phyloP scores from a whole-genome alignment of 2,797 vertebrate species.

The Cossypha niveicapilla region DNA sequence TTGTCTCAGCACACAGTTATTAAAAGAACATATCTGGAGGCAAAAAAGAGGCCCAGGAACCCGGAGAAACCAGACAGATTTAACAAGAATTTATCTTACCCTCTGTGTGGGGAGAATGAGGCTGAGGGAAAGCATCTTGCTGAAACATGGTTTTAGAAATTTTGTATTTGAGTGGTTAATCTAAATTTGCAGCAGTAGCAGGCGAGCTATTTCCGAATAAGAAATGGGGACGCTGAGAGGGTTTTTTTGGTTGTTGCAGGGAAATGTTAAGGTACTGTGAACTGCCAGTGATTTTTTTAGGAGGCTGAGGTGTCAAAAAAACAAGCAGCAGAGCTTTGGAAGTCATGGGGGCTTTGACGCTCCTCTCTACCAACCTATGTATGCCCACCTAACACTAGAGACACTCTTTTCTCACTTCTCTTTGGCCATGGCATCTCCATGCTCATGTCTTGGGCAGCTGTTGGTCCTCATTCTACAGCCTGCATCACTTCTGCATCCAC shows the following conservation, averaged over 20 bases:
- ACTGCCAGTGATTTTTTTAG: neutral
- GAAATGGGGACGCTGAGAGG: neutral
- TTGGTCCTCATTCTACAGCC: neutral
- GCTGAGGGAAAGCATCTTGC: neutral
- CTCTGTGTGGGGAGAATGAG: neutral
- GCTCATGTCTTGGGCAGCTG: neutral
- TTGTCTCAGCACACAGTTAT: neutral
- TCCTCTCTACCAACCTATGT: neutral
- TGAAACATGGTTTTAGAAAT: neutral
- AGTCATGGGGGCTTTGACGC: neutral
- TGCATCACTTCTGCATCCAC: neutral
- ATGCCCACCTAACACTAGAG: neutral
- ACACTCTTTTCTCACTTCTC: neutral
- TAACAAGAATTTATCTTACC: neutral
- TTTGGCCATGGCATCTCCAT: neutral
- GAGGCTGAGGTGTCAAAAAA: neutral
- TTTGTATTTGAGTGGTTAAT: neutral
- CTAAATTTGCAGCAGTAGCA: neutral
- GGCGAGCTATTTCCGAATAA: neutral
- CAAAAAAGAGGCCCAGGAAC: constrained; percentile 7
- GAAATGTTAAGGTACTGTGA: neutral
- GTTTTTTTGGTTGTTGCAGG: neutral
- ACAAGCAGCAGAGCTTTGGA: neutral
- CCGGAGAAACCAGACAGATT: neutral
- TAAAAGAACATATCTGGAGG: constrained; percentile 17